Base-by-base conservation (phyloP, 2,113 vertebrate species). In the Tyrannus savana region DNA sequence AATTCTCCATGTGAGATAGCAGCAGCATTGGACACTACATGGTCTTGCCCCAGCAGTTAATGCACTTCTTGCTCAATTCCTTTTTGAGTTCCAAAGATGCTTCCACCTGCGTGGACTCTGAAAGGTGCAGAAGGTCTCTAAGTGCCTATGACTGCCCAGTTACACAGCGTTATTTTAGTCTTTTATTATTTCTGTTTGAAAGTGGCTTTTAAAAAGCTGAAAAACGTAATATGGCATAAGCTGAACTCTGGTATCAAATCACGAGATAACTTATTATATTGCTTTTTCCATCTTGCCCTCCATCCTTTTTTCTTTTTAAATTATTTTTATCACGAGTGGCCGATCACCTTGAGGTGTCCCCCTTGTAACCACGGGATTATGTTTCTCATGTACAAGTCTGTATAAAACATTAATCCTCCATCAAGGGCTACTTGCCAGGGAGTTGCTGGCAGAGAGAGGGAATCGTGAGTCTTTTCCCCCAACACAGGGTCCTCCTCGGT, bases 341-440 rank as follows among this genome's bases (percentile, higher is more conserved):
- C 0, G 0, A 30, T 94, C 59, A 68, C 60, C 72, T 84, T 52
- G 63, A 88, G 16, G 10, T 67, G 35, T 83, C 44, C 42, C 42
- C 9, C 19, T 52, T 56, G 31, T 53, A 71, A 16, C 19, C 53
- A 46, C 35, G 47, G 23, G 56, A 53, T 84, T 60, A 56, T 0
- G 0, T 0, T 0, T 53, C 37, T 33, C 53, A 8, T 2, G 2
- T 56, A 28, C 58, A 37, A 86, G 31, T 62, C 3, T 0, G 13
- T 49, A 35, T 41, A 71, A 93, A 93, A 56, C 59, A 55, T 71
- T 30, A 80, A 90, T 86, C 35, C 19, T 42, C 18, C 35, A 3
- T 39, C 18, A 4, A 59, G 21, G 46, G 15, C 33, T 35, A 15
- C 31, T 80, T 90, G 28, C 14, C n/a, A 76, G 23, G n/a, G 21